phyloP scores from a whole-genome alignment of 2,888 invertebrate genomes.

The Mythimna pallens region DNA sequence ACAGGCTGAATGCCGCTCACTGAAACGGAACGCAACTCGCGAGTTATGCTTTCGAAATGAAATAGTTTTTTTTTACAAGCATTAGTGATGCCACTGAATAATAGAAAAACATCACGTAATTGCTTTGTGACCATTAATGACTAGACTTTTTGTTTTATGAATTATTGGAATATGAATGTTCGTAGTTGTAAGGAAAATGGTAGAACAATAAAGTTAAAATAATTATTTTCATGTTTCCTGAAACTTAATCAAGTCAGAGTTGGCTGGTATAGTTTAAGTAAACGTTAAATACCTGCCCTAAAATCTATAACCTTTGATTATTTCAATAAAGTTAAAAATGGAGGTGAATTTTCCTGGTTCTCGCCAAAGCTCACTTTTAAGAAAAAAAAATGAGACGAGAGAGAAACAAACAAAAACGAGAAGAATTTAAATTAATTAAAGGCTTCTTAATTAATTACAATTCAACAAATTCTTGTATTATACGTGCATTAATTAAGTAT shows the following conservation, averaged over 20 bases:
- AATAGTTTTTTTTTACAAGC: slow-evolving; percentile 63
- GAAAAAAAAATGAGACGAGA: too few species aligned
- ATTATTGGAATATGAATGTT: not conserved
- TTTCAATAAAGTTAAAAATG: not conserved
- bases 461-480: not conserved
- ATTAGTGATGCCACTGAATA: slow-evolving; percentile 34
- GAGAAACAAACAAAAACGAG: too few species aligned
- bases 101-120: slow-evolving; percentile 30
- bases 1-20: slow-evolving; percentile 80
- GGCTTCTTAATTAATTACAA: not conserved
- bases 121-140: slow-evolving; percentile 14
- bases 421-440: not conserved
- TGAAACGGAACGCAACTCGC: slow-evolving; percentile 80
- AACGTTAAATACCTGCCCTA: not conserved
- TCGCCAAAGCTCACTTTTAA: slow-evolving; percentile 7
- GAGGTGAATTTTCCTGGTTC: not conserved
- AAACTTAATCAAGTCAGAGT: not conserved
- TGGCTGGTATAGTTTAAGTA: not conserved
- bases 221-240: slow-evolving; percentile 4
- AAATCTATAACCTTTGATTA: not conserved
- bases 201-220: not conserved
- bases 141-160: slow-evolving; percentile 8
- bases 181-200: not conserved
- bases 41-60: slow-evolving; percentile 84
- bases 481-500: not conserved